Percentiles rank a stretch among this genome's conserved stretches.
Evolutionary conservation across 1,140 invertebrate species (phyloP).

Genomic region (Orussus abietinus): DNA sequence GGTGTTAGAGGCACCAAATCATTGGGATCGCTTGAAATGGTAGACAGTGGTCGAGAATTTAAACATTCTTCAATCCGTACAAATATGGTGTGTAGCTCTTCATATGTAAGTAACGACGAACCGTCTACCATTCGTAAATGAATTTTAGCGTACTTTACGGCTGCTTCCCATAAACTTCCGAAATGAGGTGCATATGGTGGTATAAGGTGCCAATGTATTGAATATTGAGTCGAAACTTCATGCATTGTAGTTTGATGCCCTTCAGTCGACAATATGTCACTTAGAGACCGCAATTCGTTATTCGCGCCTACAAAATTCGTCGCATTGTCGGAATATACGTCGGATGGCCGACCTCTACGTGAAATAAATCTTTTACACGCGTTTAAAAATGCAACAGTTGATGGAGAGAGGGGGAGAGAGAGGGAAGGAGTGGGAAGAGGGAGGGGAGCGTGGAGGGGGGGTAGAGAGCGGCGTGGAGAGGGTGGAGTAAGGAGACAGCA

Average conservation of each 20-base stretch:
- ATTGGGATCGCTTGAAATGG: conserved; percentile 17
- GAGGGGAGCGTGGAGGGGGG: too few relatives aligned
- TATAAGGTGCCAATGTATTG: conserved; percentile 43
- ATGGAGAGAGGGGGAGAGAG: too few relatives aligned
- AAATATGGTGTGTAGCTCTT: conserved; percentile 29
- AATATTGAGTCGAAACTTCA: conserved; percentile 7
- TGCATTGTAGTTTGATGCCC: too few relatives aligned
- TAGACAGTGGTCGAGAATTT: conserved; percentile 22
- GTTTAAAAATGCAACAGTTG: conserved; percentile 24
- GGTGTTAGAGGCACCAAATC: conserved; percentile 24
- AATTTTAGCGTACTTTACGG: conserved; percentile 18
- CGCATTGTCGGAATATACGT: conserved; percentile 16
- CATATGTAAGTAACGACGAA: conserved; percentile 19
- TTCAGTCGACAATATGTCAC: conserved; percentile 1
- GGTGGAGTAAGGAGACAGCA: too few relatives aligned
- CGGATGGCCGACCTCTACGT: conserved; percentile 9
- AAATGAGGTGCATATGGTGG: conserved; percentile 37
- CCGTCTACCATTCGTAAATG: conserved; percentile 13
- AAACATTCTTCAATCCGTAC: conserved; percentile 26
- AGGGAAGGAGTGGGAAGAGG: too few relatives aligned
- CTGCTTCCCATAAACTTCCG: conserved; percentile 44
- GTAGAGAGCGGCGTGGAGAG: too few relatives aligned
- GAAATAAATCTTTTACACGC: conserved; percentile 25
- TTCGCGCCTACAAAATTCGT: conserved; percentile 15
- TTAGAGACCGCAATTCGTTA: conserved; percentile 16